Evolutionary conservation across 2,888 invertebrate species (phyloP).

Genomic region (Brachycybe producta): DNA sequence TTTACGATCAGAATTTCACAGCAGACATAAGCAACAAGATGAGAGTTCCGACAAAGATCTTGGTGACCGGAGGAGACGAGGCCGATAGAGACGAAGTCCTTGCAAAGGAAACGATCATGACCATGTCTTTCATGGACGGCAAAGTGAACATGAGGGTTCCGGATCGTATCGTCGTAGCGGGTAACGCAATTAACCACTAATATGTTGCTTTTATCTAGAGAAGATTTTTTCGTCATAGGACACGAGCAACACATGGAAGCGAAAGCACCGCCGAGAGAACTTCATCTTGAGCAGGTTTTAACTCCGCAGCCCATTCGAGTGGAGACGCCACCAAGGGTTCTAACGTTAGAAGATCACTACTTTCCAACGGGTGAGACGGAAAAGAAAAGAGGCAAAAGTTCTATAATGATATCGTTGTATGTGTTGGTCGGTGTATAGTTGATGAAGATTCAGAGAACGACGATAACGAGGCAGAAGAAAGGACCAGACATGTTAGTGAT

Average conservation of each 20-base stretch:
- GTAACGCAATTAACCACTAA: slow-evolving; percentile 23
- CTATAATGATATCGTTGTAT: neutral
- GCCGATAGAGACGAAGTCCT: slow-evolving; percentile 20
- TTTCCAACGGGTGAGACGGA: slow-evolving; percentile 16
- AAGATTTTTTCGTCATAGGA: slow-evolving; percentile 25
- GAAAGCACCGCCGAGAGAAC: slow-evolving; percentile 21
- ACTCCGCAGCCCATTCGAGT: slow-evolving; percentile 57
- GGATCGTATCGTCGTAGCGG: slow-evolving; percentile 33
- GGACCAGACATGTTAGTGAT: too few species aligned
- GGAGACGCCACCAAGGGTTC: slow-evolving; percentile 48
- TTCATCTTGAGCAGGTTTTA: slow-evolving; percentile 21
- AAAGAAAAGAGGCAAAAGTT: neutral
- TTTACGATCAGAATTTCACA: slow-evolving; percentile 56
- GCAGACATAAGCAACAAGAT: slow-evolving; percentile 66
- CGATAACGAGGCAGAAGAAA: neutral
- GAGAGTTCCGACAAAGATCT: slow-evolving; percentile 65
- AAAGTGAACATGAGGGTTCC: slow-evolving; percentile 40
- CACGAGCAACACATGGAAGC: slow-evolving; percentile 28
- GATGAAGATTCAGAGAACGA: neutral
- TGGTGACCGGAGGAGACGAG: slow-evolving; percentile 47
- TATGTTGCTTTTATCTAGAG: neutral
- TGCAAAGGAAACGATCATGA: slow-evolving; percentile 37
- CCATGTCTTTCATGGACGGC: slow-evolving; percentile 50
- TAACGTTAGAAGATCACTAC: slow-evolving; percentile 39
- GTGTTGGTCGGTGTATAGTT: neutral